A percentile compares a stretch with the other conserved stretches of the same genome.
phyloP scores from a whole-genome alignment of 2,113 vertebrate species.

The Vombatus ursinus region DNA sequence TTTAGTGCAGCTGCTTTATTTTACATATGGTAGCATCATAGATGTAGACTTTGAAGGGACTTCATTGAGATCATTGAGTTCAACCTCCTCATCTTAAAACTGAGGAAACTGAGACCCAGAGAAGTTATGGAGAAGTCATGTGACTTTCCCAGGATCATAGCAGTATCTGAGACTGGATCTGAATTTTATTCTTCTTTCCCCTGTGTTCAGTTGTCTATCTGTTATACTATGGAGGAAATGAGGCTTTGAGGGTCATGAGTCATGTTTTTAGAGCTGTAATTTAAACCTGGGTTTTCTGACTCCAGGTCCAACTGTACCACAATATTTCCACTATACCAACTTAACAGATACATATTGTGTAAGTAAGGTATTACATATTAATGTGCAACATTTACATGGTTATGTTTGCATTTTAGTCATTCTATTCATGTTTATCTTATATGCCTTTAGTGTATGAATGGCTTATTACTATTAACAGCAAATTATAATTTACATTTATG shows the following conservation, averaged over 20 bases:
- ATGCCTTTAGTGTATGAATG: background rate
- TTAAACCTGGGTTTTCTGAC: background rate
- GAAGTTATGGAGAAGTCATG: background rate
- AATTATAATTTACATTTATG: background rate
- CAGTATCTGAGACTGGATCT: background rate
- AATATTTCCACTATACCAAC: background rate
- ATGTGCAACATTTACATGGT: background rate
- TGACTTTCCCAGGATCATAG: background rate
- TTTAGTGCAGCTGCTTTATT: background rate
- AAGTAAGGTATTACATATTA: background rate
- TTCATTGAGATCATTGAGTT: background rate
- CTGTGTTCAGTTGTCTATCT: background rate
- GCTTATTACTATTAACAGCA: background rate
- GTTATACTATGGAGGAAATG: background rate
- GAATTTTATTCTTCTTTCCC: background rate
- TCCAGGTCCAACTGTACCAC: background rate
- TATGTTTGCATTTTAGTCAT: background rate
- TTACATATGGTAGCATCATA: background rate
- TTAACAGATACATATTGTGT: background rate
- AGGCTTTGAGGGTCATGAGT: background rate
- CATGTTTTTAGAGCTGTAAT: background rate
- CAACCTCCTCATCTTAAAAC: background rate
- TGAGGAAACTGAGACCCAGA: background rate
- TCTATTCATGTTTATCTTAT: background rate
- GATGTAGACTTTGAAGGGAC: background rate